phyloP scores from a whole-genome alignment of 2,113 vertebrate species.

The Calyptomena viridis region DNA sequence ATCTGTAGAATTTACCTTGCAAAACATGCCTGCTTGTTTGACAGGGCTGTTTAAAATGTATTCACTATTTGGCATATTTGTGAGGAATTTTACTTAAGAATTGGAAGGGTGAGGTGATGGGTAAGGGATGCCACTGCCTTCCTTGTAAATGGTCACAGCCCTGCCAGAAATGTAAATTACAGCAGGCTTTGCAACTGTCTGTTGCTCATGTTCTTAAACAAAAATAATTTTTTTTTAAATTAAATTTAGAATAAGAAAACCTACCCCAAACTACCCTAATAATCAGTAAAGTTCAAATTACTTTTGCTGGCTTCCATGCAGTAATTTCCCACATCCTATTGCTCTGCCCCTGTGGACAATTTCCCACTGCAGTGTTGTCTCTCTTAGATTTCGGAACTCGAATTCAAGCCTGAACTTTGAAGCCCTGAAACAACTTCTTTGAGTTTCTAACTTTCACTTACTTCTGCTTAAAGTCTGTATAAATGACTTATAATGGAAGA shows the following conservation, averaged over 20 bases:
- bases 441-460: not conserved
- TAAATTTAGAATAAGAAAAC: not conserved
- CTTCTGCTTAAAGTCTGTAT: not conserved
- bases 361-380: not conserved
- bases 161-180: not conserved
- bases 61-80: not conserved
- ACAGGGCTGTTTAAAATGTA: not conserved
- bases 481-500: not conserved
- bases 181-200: not conserved
- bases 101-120: not conserved
- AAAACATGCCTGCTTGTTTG: not conserved
- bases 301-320: not conserved
- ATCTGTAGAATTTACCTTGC: not conserved
- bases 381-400: not conserved
- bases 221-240: not conserved
- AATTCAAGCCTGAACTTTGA: not conserved
- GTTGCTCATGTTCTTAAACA: not conserved
- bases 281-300: not conserved
- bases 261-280: not conserved
- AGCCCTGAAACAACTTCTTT: not conserved
- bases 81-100: not conserved
- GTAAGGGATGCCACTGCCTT: not conserved
- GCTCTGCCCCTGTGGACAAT: not conserved
- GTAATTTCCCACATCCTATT: not conserved
- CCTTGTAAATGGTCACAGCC: not conserved